Evolutionary conservation across 2,888 invertebrate genomes (phyloP).

Genomic region (Apantesis nais): DNA sequence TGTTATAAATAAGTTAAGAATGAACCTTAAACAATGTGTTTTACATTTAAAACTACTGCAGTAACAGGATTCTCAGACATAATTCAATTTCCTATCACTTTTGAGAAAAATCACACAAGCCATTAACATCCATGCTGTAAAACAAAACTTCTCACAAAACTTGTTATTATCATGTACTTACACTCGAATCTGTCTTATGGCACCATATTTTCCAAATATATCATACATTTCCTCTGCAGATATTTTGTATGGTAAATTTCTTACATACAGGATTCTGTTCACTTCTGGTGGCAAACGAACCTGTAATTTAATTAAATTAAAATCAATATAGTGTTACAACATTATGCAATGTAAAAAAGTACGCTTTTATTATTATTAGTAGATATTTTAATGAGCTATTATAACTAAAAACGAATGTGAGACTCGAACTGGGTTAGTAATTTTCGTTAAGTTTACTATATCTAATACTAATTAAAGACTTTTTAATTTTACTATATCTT

Average conservation of each 20-base stretch:
- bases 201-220: conserved; percentile 99
- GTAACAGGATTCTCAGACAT: not conserved
- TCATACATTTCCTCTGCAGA: conserved; percentile 99
- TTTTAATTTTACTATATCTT: not conserved
- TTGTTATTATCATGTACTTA: conserved; percentile 78
- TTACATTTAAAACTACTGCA: not conserved
- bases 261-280: conserved; percentile 97
- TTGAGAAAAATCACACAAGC: not conserved
- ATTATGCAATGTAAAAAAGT: not conserved
- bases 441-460: not conserved
- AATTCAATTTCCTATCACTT: not conserved
- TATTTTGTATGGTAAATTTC: conserved; percentile 99
- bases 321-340: not conserved
- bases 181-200: conserved; percentile 99
- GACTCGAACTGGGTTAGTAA: not conserved
- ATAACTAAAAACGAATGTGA: not conserved
- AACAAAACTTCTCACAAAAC: not conserved
- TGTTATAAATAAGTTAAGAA: no score
- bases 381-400: no score
- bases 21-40: not conserved
- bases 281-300: conserved; percentile 99
- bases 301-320: conserved; percentile 83
- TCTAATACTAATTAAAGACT: not conserved
- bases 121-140: not conserved
- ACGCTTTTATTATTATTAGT: not conserved